Conservation (phyloP, 1,140 invertebrate species). For the Druon quercuslanigerum region DNA sequence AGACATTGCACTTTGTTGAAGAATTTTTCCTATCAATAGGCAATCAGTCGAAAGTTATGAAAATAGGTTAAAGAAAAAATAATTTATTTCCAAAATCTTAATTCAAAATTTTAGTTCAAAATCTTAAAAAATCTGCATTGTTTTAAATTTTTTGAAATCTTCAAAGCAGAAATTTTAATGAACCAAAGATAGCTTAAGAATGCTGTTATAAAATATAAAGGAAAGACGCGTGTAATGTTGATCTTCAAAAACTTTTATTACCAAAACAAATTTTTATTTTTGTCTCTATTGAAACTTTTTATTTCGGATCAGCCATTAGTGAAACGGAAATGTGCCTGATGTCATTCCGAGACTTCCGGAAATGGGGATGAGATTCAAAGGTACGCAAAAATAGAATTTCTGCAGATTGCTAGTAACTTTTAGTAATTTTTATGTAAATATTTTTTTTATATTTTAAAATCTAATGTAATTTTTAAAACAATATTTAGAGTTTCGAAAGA, state of each 20-base stretch:
- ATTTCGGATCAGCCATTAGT: neutral
- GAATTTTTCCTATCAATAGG: neutral
- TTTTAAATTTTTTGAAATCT: too few species aligned
- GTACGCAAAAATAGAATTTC: neutral
- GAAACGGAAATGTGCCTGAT: neutral
- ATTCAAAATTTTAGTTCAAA: too few species aligned
- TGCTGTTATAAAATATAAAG: neutral
- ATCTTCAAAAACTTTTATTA: neutral
- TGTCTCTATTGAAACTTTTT: neutral
- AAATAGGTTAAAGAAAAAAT: neutral
- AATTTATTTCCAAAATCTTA: too few species aligned
- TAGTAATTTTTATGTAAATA: neutral
- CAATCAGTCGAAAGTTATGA: neutral
- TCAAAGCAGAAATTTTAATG: neutral
- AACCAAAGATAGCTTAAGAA: neutral
- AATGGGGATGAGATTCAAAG: neutral
- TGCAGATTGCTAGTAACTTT: neutral
- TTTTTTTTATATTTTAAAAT: too few species aligned
- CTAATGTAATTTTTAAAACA: too few species aligned
- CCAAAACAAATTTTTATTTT: neutral
- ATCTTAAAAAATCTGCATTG: too few species aligned
- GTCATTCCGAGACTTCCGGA: neutral
- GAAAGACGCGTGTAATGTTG: neutral
- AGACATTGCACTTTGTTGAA: conserved; percentile 14
- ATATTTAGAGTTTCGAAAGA: neutral